Evolutionary conservation across 2,113 vertebrate genomes (phyloP), one percentile per base, ranked within the genome.

Genomic region (Anseranas semipalmata): DNA sequence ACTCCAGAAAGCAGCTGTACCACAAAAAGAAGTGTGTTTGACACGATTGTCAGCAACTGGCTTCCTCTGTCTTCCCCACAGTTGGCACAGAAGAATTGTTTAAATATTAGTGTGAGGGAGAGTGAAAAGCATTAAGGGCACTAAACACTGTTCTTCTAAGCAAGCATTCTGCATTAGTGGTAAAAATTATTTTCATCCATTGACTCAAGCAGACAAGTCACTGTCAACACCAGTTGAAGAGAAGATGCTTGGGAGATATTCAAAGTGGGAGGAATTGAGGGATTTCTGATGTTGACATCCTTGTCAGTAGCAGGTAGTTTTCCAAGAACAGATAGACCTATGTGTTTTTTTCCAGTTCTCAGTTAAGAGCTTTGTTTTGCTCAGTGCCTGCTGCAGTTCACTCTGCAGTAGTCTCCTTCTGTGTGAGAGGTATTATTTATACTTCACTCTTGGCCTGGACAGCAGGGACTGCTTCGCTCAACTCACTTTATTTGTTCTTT

Each of bases 311-410:
- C 48, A 70, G 48, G 16, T 48, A 79, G 48, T 88, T 95, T 94
- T 82, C 79, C 60, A n/a, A 48, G 43, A 80, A 32, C 39, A 66
- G 66, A 43, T 27, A 82, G 71, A 73, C 19, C 33, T 68, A 60
- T 55, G 2, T 27, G 5, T 0, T 3, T 41, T 39, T 43, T 90
- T 89, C 33, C 68, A 86, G 15, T 71, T 88, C 32, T 90, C 46
- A 63, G 21, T 32, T 50, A 52, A 92, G 59, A 84, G 60, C 28
- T 89, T 92, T 90, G 66, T 87, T 95, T 93, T 90, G 41, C 72
- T 79, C 14, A 5, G 19, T 45, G 48, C 33, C 35, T 91, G 74
- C 71, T 77, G 68, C n/a, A 71, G 79, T 88, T 90, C 52, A 45
- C 37, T 56, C 86, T 86, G 67, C 92, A 88, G 55, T 67, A 81